Base-by-base conservation (phyloP, 2,113 vertebrate species). In the Hydrolagus affinis region DNA sequence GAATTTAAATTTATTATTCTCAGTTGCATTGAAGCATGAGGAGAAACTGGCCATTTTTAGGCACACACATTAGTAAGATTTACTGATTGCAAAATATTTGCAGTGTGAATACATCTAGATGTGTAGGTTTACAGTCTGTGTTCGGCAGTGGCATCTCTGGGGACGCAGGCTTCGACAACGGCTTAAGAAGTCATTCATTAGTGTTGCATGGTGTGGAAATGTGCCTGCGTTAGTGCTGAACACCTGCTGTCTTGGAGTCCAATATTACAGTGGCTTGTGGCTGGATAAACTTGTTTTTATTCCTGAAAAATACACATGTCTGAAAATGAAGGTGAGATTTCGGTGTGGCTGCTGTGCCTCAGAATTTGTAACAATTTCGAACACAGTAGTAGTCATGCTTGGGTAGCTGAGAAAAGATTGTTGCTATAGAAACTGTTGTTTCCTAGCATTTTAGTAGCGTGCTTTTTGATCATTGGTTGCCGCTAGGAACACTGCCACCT, bases 371-470 rank as follows among this genome's bases (percentile, higher is more conserved):
- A 83, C 66, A 17, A 32, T 66, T 28, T 62, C 30, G 62, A 83
- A 83, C 66, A 80, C 15, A 28, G 23, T 64, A 44, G 32, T 68
- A 32, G 62, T 68, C 25, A 83, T 25, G 78, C 62, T 83, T 68
- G 78, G 32, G 66, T 66, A 8, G 8, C 78, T 60, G 64, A 66
- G 66, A 83, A 73, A 71, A 93, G 93, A 94, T 92, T 91, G 94
- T 94, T 94, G 92, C 94, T 94, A 94, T 94, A 93, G 94, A 93
- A 93, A 94, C 94, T 92, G 92, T 94, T 94, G 94, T 94, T 94
- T 94, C 94, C 94, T 94, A 94, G 94, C 93, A 94, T 94, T 94
- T 94, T 93, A 94, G 93, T 94, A 93, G 94, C 93, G 94, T 94
- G 93, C 94, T 94, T 94, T 94, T 92, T 94, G 93, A 94, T 90